These are phyloP conservation scores for Neria commutata DNA, from an alignment of 2,888 invertebrate genomes.

Conservation along the genomic window DNA sequence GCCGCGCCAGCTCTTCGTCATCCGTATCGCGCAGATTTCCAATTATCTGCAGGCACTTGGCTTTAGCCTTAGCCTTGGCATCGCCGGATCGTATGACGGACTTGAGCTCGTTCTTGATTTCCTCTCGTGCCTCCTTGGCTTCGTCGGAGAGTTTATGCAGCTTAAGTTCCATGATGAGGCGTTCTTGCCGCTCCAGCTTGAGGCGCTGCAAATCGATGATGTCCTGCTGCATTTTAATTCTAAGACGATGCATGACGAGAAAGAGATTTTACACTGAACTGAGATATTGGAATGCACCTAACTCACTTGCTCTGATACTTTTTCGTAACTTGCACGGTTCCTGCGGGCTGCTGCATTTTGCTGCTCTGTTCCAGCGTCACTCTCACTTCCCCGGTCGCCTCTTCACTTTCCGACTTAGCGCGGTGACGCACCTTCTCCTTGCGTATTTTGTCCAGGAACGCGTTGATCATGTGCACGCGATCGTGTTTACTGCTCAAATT, in stretches of 20 bases:
- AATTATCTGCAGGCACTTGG: conserved; percentile 60
- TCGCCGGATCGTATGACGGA: conserved; percentile 66
- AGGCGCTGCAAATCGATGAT: conserved; percentile 75
- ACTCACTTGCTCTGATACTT: conserved; percentile 60
- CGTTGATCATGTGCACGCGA: conserved; percentile 57
- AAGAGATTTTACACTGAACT: not conserved
- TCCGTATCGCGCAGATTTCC: conserved; percentile 56
- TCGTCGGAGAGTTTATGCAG: conserved; percentile 73
- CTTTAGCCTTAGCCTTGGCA: conserved; percentile 65
- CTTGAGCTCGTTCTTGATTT: conserved; percentile 66
- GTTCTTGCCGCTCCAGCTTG: conserved; percentile 74
- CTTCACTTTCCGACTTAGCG: conserved; percentile 6
- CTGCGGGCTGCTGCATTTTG: conserved; percentile 41
- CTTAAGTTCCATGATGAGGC: conserved; percentile 75
- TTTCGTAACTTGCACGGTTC: conserved; percentile 41
- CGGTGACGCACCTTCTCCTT: conserved; percentile 46
- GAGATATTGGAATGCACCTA: not conserved
- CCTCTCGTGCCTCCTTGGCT: conserved; percentile 67
- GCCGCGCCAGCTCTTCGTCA: conserved; percentile 48
- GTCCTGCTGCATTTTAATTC: conserved; percentile 73
- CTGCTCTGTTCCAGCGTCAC: conserved; percentile 31
- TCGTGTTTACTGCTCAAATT: conserved; percentile 40
- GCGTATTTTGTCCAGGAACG: conserved; percentile 58
- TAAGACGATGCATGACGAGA: conserved; percentile 48
- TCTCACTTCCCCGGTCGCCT: not conserved